Evolutionary conservation across 1,140 invertebrate genomes (phyloP).

Genomic region (Drosophila rhopaloa): DNA sequence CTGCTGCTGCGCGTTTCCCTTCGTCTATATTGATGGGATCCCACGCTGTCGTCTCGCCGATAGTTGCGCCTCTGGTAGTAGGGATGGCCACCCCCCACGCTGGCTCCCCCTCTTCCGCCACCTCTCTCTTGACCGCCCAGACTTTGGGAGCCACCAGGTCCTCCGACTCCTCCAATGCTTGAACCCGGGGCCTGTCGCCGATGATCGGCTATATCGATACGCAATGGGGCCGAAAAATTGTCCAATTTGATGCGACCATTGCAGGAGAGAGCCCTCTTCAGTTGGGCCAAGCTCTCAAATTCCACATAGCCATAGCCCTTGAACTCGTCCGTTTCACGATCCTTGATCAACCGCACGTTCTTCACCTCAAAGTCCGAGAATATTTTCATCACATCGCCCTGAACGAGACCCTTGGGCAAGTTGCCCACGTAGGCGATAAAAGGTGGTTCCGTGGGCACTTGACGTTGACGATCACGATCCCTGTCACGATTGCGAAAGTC

Average conservation of each 20-base stretch:
- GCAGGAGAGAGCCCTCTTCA: conserved; percentile 91
- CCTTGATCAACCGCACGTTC: conserved; percentile 95
- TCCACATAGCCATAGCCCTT: conserved; percentile 99
- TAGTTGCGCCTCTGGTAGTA: conserved; percentile 56
- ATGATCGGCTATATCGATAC: conserved; percentile 95
- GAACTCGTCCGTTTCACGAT: conserved; percentile 96
- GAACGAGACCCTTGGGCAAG: conserved; percentile 93
- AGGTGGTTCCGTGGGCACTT: conserved; percentile 93
- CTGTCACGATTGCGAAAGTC: conserved; percentile 53
- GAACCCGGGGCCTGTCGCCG: conserved; percentile 83
- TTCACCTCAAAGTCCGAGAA: conserved; percentile 91
- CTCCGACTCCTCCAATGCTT: conserved; percentile 9
- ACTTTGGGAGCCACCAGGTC: conserved; percentile 13
- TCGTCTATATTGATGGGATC: conserved; percentile 39
- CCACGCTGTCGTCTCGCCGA: conserved; percentile 53
- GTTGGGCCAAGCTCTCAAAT: conserved; percentile 92
- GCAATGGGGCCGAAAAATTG: conserved; percentile 86
- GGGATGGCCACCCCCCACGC: conserved; percentile 6
- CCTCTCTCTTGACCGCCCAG: conserved; percentile 22
- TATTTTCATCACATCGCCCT: conserved; percentile 96
- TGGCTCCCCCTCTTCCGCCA: conserved; percentile 63
- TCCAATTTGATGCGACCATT: conserved; percentile 91
- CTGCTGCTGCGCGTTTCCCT: conserved; percentile 16
- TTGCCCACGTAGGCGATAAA: conserved; percentile 97
- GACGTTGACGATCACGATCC: conserved; percentile 77